Evolutionary conservation across 2,797 vertebrate genomes (phyloP), one percentile per base, ranked within the genome.

Genomic region (Huso huso): DNA sequence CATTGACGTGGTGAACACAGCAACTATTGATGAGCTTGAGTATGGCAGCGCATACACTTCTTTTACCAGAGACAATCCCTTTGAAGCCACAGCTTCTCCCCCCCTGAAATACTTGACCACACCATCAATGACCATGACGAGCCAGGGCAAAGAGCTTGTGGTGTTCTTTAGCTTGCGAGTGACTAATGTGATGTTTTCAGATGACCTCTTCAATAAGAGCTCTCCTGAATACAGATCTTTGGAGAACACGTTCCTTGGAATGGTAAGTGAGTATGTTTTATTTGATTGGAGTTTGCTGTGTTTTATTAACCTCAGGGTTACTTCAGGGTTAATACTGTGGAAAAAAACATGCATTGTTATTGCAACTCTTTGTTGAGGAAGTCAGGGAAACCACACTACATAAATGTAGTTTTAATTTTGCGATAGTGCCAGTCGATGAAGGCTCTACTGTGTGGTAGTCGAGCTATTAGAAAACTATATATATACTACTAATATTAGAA

Each of bases 151-250:
- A 64, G 94, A 98, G 69, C 84, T 96, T 10, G 92, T 98, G 62
- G 93, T 97, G 55, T 96, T 97, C 86, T 95, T 98, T 85, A 96
- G 94, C 72, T 78, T 96, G 65, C 82, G 89, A 1, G 91, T 97
- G 2, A 95, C 93, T 72, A 97, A 96, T 84, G 83, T 96, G 88
- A 81, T 84, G 75, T 98, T 98, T 81, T 95, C 95, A 0, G 81
- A 89, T 0, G 86, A 92, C 75, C 90, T 99, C 58, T 98, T 94
- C 86, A 93, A 99, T 66, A 93, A 89, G 86, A 93, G 90, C 4
- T 96, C 95, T 0, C 11, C 77, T 0, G 93, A 97, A 67, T 97
- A 97, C 81, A 84, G 78, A 74, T 75, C 88, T 0, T 78, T 96
- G 73, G 94, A 97, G 73, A 92, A 86, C 69, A 86, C 83, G 65